A percentile compares a stretch with the other conserved stretches of the same genome.
Conservation (phyloP, 2,888 invertebrate genomes). For the Ischnura elegans region DNA sequence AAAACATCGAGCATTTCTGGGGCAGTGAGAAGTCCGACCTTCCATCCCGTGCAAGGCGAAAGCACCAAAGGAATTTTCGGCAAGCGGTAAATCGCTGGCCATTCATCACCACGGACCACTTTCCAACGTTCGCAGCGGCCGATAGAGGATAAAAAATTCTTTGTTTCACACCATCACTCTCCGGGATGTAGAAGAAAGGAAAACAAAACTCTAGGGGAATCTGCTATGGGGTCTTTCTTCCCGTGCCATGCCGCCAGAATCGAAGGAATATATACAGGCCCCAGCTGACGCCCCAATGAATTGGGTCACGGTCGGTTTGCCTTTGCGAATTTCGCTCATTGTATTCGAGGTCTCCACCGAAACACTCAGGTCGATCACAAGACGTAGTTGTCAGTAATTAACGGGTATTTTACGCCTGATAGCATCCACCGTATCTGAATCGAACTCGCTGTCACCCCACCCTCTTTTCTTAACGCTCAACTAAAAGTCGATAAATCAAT, state of each 20-base stretch:
- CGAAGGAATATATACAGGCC: not conserved
- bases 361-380: not conserved
- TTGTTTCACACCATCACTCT: not conserved
- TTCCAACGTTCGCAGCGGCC: not conserved
- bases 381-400: not conserved
- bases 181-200: not conserved
- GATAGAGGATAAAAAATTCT: not conserved
- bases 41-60: slow-evolving; percentile 28
- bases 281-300: not conserved
- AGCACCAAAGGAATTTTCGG: slow-evolving; percentile 14
- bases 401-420: not conserved
- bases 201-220: not conserved
- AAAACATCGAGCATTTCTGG: not conserved
- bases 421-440: not conserved
- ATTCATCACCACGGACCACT: slow-evolving; percentile 31
- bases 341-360: not conserved
- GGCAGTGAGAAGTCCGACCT: not conserved
- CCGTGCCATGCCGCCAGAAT: not conserved
- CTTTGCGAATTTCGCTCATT: not conserved
- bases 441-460: not conserved
- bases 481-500: not conserved
- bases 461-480: not conserved
- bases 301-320: slow-evolving; percentile 15
- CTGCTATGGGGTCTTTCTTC: not conserved
- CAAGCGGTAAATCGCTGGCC: not conserved